Evolutionary conservation across 2,888 invertebrate species (phyloP).

Genomic region (Polydesmus complanatus): DNA sequence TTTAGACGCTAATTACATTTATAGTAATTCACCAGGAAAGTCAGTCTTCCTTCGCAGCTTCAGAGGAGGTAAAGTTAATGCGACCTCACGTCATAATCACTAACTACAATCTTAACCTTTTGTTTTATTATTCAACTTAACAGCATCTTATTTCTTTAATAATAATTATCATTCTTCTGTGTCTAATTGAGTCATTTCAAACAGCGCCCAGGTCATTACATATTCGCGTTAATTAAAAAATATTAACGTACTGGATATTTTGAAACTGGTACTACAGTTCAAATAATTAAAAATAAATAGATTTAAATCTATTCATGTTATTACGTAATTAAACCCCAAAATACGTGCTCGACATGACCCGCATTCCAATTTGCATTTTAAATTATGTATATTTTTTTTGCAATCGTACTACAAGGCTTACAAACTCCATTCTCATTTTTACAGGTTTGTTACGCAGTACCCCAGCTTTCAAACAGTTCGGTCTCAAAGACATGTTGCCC

Average conservation of each 20-base stretch:
- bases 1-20: conserved; percentile 24
- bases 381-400: background rate
- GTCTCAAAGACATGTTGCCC: conserved; percentile 72
- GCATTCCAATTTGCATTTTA: background rate
- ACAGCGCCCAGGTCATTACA: no score
- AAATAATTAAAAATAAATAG: no score
- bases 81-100: background rate
- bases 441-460: conserved; percentile 73
- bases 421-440: background rate
- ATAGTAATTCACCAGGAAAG: conserved; percentile 23
- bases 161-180: no score
- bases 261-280: no score
- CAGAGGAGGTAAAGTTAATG: conserved; percentile 20
- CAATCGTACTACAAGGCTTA: background rate
- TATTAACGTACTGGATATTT: no score
- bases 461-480: conserved; percentile 72
- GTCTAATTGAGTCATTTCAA: no score
- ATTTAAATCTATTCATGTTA: no score
- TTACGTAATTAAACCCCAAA: no score
- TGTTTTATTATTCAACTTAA: no score
- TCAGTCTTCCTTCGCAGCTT: conserved; percentile 35
- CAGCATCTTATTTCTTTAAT: no score
- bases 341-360: no score
- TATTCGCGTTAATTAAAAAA: no score
- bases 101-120: background rate